Evolutionary conservation across 2,888 invertebrate species (phyloP).

Genomic region (Trisateles emortualis): DNA sequence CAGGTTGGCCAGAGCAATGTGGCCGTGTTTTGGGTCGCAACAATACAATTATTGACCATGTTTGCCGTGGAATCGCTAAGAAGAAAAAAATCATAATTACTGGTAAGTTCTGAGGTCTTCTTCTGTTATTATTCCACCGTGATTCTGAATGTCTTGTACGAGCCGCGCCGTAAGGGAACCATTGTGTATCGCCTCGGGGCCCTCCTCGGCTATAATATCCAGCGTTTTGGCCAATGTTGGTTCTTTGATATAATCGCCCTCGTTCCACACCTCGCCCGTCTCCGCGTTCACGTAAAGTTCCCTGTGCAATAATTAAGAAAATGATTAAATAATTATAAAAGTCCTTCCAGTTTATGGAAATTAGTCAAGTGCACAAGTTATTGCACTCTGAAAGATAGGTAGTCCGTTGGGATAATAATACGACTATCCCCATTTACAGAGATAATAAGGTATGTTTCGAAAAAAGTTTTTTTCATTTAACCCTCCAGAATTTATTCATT

Average conservation of each 20-base stretch:
- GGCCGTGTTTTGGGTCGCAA: no score
- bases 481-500: no score
- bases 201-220: conserved; percentile 89
- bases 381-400: no score
- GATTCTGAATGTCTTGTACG: conserved; percentile 88
- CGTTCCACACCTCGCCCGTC: conserved; percentile 87
- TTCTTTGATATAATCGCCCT: conserved; percentile 89
- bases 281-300: conserved; percentile 88
- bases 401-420: no score
- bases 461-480: no score
- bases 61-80: no score
- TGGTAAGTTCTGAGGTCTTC: conserved; percentile 91
- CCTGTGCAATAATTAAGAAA: conserved; percentile 50
- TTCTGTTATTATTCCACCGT: conserved; percentile 92
- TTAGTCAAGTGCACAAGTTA: no score
- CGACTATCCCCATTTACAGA: no score
- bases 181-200: conserved; percentile 91
- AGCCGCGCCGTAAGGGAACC: conserved; percentile 90
- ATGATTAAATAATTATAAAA: background rate
- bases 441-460: no score
- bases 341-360: no score
- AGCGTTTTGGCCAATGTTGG: conserved; percentile 90
- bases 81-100: conserved; percentile 73
- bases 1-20: no score
- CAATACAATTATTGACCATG: no score